These are phyloP conservation scores for Phoebastria nigripes DNA, from an alignment of 2,797 vertebrate genomes.

Conservation along the genomic window DNA sequence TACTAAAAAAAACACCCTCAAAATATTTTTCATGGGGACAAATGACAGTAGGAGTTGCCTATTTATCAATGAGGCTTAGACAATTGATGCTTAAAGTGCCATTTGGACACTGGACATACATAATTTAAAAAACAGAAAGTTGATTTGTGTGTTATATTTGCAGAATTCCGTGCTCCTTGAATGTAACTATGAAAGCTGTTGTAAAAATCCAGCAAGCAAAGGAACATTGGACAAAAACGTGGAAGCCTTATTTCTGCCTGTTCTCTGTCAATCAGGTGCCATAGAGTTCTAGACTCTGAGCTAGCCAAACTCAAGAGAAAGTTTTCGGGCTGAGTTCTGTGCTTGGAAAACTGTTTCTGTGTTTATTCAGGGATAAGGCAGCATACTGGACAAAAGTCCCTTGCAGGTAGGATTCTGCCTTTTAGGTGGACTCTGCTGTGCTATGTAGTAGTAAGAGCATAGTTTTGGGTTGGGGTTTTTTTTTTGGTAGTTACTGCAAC, in stretches of 20 bases:
- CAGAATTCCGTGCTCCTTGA: accelerated
- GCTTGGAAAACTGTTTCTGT: background rate
- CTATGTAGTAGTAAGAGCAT: background rate
- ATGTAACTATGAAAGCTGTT: background rate
- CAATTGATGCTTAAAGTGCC: background rate
- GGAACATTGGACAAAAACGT: background rate
- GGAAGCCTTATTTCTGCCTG: background rate
- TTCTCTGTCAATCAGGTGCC: background rate
- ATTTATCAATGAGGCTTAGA: background rate
- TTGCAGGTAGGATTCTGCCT: background rate
- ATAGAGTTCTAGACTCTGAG: background rate
- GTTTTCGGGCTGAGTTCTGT: background rate
- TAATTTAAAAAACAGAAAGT: background rate
- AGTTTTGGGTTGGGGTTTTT: background rate
- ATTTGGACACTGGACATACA: background rate
- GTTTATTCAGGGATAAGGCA: background rate
- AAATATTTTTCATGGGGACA: background rate
- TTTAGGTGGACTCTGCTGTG: background rate
- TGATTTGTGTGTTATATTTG: background rate
- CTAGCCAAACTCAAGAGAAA: background rate
- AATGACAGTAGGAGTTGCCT: background rate
- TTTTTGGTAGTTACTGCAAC: background rate
- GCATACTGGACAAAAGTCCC: background rate
- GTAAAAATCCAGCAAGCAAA: background rate
- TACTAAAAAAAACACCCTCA: background rate